Base-by-base conservation (phyloP, 1,140 invertebrate genomes). In the Gyrodactylus salaris region DNA sequence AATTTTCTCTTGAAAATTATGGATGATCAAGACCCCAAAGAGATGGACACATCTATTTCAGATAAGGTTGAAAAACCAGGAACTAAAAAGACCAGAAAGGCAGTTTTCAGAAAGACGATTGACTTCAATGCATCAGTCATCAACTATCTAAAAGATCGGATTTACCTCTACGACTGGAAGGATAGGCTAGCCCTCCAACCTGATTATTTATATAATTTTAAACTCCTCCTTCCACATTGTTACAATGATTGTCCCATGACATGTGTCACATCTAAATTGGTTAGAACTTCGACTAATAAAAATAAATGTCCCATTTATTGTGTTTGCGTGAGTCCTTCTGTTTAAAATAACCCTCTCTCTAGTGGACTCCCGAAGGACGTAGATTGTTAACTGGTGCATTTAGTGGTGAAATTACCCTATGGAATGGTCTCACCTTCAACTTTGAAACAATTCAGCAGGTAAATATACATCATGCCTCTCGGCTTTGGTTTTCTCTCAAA, bases 391-490 rank as follows among this genome's bases (percentile, higher is more conserved):
- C 95, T 7, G 95, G 95, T 1, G 93, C 95, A 20, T 97, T 92
- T 0, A 95, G 91, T 76, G 95, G 95, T 23, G 95, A 99, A 82
- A 98, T 99, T 79, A 99, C 95, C 0, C 82, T 99, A 0, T 99
- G 95, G 95, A 98, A 99, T 84, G 95, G 95, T 23, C 84, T 98
- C 1, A 98, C 94, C 2, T 99, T 99, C 81, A 99, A 99, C 83
- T 99, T 99, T 84, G 95, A 99, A 84, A 99, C 95, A 68, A 99
- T 99, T 81, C 83, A 98, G 69, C 95, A 99, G 86, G 89, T 91
- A 82, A 80, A 77, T 79, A 54, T 70, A 75, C 27, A 72, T 71
- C 22, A 16, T 7, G 7, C 23, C 22, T 25, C 2, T 70, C 7
- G 21, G 69, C 23, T 70, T 25, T n/a, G n/a, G n/a, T n/a, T n/a